Conservation (phyloP, 2,113 vertebrate species). For the Phylloscopus trochiloides region DNA sequence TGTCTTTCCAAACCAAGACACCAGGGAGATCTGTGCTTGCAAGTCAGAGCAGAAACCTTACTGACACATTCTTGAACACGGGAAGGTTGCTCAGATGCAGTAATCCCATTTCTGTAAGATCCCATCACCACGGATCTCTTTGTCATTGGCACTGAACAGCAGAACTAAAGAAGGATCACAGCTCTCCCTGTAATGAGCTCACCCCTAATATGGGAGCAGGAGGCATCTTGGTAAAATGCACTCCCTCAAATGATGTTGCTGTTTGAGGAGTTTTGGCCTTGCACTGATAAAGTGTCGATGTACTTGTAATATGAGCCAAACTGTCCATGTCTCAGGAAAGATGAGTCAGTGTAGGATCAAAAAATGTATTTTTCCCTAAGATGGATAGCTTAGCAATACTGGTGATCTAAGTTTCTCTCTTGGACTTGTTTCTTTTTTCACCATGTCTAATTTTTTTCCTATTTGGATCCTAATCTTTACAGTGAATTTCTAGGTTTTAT, state of each 20-base stretch:
- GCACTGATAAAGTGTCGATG: not conserved
- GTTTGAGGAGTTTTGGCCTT: not conserved
- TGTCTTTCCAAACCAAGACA: no score
- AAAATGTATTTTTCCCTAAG: not conserved
- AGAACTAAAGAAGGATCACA: not conserved
- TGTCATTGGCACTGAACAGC: not conserved
- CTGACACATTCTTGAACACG: not conserved
- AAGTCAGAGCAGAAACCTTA: not conserved
- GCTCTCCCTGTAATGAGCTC: not conserved
- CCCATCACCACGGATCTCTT: rapidly evolving
- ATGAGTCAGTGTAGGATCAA: not conserved
- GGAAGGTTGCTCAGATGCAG: not conserved
- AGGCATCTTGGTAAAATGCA: not conserved
- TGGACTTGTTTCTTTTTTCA: not conserved
- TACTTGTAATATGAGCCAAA: not conserved
- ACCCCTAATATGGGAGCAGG: not conserved
- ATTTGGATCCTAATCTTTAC: not conserved
- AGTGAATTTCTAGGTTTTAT: not conserved
- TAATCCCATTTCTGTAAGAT: not conserved
- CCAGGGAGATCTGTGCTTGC: not conserved
- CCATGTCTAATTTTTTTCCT: not conserved
- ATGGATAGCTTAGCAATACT: not conserved
- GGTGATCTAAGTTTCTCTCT: not conserved
- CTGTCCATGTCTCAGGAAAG: not conserved
- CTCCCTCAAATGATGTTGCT: not conserved